These are phyloP conservation scores for Ricordea florida DNA, from an alignment of 92 coral and sea anemone genomes.

Conservation along the genomic window DNA sequence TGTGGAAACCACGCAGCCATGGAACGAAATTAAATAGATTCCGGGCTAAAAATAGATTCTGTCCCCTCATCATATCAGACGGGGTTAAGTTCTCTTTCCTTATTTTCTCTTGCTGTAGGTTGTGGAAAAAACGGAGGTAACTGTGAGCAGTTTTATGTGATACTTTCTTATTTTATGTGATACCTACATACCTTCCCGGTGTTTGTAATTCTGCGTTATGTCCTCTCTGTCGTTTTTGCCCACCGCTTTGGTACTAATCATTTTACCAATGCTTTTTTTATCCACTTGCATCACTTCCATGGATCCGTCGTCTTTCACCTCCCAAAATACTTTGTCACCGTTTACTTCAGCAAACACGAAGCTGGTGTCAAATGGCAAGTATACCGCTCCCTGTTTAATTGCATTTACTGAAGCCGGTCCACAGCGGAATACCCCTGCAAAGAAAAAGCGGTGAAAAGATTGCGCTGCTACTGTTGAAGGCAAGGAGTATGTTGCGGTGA, in stretches of 20 bases:
- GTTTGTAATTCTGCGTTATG: slow-evolving; percentile 71
- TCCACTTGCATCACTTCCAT: slow-evolving; percentile 41
- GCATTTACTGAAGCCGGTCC: slow-evolving; percentile 92
- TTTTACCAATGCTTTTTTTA: slow-evolving; percentile 55
- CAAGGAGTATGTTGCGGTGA: too few relatives aligned
- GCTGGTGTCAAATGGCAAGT: slow-evolving; percentile 62
- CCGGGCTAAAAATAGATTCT: too few relatives aligned
- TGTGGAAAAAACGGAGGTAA: too few relatives aligned
- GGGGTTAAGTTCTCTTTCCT: too few relatives aligned
- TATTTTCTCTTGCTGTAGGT: too few relatives aligned
- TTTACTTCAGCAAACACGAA: slow-evolving; percentile 89
- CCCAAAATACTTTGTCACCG: slow-evolving; percentile 86
- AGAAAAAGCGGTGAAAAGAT: too few relatives aligned
- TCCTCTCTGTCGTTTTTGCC: slow-evolving; percentile 68
- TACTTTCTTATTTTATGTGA: neutral
- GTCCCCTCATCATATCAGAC: too few relatives aligned
- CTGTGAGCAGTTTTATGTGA: neutral
- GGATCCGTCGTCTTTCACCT: slow-evolving; percentile 53
- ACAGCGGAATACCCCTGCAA: slow-evolving; percentile 67
- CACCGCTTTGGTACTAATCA: slow-evolving; percentile 81
- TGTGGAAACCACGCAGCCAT: too few relatives aligned
- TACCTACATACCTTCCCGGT: slow-evolving; percentile 56
- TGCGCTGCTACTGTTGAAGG: too few relatives aligned
- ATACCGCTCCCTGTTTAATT: slow-evolving; percentile 74
- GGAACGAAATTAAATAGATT: too few relatives aligned